Base-by-base conservation (phyloP, 2,888 invertebrate species). In the Drosophila paranaensis region DNA sequence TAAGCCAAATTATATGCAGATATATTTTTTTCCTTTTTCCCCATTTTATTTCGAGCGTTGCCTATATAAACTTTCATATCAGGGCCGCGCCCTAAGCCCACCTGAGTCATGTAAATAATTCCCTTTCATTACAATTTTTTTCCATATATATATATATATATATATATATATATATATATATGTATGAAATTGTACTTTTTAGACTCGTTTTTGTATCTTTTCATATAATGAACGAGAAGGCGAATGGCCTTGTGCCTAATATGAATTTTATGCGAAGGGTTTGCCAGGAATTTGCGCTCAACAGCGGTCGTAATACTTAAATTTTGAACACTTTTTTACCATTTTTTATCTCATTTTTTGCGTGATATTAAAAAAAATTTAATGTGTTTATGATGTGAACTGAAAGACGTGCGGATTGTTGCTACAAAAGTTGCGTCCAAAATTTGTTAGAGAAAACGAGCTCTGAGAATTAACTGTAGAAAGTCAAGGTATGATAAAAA, bases 201-300 rank as follows among this genome's bases (percentile, higher is more conserved):
- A 20, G 43, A 50, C 43, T 69, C 55, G 35, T 56, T 68, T 60
- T 74, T 72, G 60, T 78, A 76, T 82, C 80, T 71, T 53, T 55
- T 53, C 63, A 60, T 71, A 75, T 63, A 64, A 75, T 57, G 70
- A 72, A 46, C 56, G 58, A 53, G 56, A 72, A 70, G 60, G 58
- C 54, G 42, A 68, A 55, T 46, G 85, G 82, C 87, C 82, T 85
- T 85, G 85, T 78, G 82, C 87, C 85, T 86, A 86, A 86, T 85
- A 87, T 78, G 87, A 87, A 73, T 85, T 87, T 85, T 82, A 85
- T 87, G 83, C 75, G 60, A 76, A 54, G 66, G 60, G 72, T 46
- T 50, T 27, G 43, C 35, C 35, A 14, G 27, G 42, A 60, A 75
- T 60, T 68, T 60, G 35, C 48, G 50, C 58, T 43, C 46, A 27